These are phyloP conservation scores for Meliscaeva auricollis DNA, from an alignment of 2,888 invertebrate genomes.

Conservation along the genomic window DNA sequence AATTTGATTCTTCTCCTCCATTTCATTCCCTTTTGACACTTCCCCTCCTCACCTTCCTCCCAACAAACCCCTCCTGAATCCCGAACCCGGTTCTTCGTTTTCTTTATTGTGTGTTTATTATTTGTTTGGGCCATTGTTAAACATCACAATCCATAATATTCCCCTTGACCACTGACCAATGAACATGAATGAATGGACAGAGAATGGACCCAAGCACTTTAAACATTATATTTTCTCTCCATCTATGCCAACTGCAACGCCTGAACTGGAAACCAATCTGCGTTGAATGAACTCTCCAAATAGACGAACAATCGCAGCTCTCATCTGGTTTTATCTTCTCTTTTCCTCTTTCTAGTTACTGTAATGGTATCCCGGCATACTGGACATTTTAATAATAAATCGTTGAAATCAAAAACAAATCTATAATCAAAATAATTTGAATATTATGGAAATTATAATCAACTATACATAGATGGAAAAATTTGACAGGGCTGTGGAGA, in stretches of 20 bases:
- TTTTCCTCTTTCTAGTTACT: neutral
- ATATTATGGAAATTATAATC: constrained; percentile 69
- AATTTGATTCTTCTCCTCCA: constrained; percentile 60
- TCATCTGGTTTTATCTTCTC: neutral
- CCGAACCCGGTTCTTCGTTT: neutral
- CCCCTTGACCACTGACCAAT: constrained; percentile 74
- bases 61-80: neutral
- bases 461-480: neutral
- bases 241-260: constrained; percentile 57
- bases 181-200: constrained; percentile 23
- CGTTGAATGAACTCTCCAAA: constrained; percentile 52
- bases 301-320: neutral
- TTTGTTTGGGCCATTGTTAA: constrained; percentile 66
- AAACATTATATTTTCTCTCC: constrained; percentile 4
- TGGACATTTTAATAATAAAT: constrained; percentile 69
- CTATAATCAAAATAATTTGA: constrained; percentile 73
- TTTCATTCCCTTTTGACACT: neutral
- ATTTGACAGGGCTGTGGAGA: neutral
- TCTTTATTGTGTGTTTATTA: constrained; percentile 57
- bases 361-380: neutral
- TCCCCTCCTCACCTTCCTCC: neutral
- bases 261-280: neutral
- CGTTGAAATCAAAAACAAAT: constrained; percentile 73
- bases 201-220: constrained; percentile 35
- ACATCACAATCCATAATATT: constrained; percentile 48